Evolutionary conservation across 2,888 invertebrate genomes (phyloP), one percentile per base, ranked within the genome.

Genomic region (Lasius platythorax): DNA sequence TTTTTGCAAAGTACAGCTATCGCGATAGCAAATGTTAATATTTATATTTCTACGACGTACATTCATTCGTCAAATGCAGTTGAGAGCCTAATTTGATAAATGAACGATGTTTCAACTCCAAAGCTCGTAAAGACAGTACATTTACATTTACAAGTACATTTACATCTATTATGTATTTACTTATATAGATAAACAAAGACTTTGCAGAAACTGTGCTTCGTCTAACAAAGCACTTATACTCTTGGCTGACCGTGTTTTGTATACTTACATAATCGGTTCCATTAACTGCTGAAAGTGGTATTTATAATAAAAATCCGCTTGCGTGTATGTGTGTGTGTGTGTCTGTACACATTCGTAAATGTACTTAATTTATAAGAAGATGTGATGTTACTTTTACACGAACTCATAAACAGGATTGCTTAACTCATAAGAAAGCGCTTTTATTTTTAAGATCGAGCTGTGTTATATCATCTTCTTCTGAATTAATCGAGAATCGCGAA

Each of bases 381-480:
- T 90, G 90, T 90, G 90, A 90, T 90, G 88, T 89, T 90, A 90
- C 72, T 90, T 87, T 90, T 90, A 90, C 84, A 75, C 58, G 72
- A 87, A 73, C 33, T 82, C 58, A 61, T 82, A 79, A 73, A 83
- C 73, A 85, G 82, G 83, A 82, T 72, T 82, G 84, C 84, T 88
- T 85, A 81, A 90, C 66, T 86, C 82, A 68, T 88, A 88, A 89
- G 84, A 64, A 85, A 86, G 84, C 82, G 90, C 88, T 89, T 91
- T 91, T 91, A 91, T 66, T 91, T 91, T 90, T 91, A 91, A 91
- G 88, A 87, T 72, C 82, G 78, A 89, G 86, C 86, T 86, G 84
- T 84, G 83, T 87, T 90, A 87, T 78, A 85, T n/a, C 2, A 82
- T 82, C 67, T 58, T 37, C n/a, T 76, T 23, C 85, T 64, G 58